Conservation (phyloP, 2,888 invertebrate genomes). For the Drosophila emarginata region DNA sequence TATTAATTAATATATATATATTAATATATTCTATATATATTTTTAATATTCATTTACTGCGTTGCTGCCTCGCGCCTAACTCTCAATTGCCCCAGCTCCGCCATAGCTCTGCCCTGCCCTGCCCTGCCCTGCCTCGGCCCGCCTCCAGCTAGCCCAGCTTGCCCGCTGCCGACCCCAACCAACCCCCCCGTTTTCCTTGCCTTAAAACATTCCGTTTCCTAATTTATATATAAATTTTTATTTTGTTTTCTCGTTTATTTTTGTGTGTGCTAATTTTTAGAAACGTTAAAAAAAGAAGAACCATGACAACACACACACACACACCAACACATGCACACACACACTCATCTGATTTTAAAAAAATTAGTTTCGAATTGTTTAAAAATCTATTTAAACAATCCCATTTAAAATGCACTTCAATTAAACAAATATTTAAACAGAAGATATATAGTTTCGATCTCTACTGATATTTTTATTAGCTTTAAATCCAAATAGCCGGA, state of each 20-base stretch:
- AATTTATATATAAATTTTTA: neutral
- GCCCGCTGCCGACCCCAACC: neutral
- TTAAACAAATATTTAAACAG: too few species aligned
- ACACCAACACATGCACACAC: neutral
- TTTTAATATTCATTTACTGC: constrained; percentile 20
- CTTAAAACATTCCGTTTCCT: neutral
- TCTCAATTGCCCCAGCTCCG: constrained; percentile 19
- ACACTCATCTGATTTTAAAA: neutral
- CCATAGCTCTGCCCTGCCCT: constrained; percentile 18
- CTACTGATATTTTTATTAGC: too few species aligned
- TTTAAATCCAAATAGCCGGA: too few species aligned
- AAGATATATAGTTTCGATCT: too few species aligned
- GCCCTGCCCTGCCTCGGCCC: neutral
- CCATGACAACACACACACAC: neutral
- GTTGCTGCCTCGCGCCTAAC: constrained; percentile 4
- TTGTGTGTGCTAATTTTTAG: constrained; percentile 45
- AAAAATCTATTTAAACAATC: too few species aligned
- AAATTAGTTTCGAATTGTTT: too few species aligned
- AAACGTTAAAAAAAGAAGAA: constrained; percentile 1
- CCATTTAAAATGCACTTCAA: too few species aligned
- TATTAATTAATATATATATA: neutral
- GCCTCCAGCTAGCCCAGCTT: neutral
- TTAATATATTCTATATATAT: neutral
- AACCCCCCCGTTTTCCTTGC: neutral
- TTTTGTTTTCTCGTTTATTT: constrained; percentile 30